Base-by-base conservation (phyloP, 30 jellyfish, hydroid and myxozoan genomes). In the Aurelia coerulea region DNA sequence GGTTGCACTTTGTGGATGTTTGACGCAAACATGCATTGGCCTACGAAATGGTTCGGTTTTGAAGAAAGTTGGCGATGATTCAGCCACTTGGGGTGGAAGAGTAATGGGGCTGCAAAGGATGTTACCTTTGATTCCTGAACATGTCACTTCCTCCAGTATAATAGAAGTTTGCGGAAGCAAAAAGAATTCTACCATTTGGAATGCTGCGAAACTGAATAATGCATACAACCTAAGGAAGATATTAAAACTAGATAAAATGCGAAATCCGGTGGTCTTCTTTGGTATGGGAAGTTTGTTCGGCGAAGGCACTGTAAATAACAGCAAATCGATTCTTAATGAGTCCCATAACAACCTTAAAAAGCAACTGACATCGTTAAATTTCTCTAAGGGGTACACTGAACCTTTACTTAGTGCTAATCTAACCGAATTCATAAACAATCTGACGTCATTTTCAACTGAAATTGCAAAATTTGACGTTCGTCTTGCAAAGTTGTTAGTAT, bases 21-120 rank as follows among this genome's bases (percentile, higher is more conserved):
- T 84, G 5, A 74, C 93, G 19, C 86, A 84, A 66, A 52, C 58
- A 31, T 84, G 88, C 83, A 50, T 84, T 33, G 88, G 93, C 17
- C 67, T 64, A 74, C 42, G 33, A 60, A 32, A 84, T 59, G 83
- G 71, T 33, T 84, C 93, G 1, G 65, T 73, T 50, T 16, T 84
- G 70, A 33, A 52, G 16, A 67, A 41, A 7, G 42, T 73, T 34
- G 87, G 68, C 73, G 89, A 84, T 32, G 73, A 53, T 62, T 72
- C 78, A 9, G 93, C 62, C 4, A 69, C 74, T 7, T 74, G 84
- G 79, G 83, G 93, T 10, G 88, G 93, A 12, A 54, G 46, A 49
- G 54, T 59, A 1, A 12, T 77, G n/a, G 82, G 87, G 11, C 65
- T 84, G 68, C 79, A 68, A 12, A 73, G 23, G 6, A 4, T 46